Conservation (phyloP, 2,113 vertebrate genomes). For the Prunella fulvescens region DNA sequence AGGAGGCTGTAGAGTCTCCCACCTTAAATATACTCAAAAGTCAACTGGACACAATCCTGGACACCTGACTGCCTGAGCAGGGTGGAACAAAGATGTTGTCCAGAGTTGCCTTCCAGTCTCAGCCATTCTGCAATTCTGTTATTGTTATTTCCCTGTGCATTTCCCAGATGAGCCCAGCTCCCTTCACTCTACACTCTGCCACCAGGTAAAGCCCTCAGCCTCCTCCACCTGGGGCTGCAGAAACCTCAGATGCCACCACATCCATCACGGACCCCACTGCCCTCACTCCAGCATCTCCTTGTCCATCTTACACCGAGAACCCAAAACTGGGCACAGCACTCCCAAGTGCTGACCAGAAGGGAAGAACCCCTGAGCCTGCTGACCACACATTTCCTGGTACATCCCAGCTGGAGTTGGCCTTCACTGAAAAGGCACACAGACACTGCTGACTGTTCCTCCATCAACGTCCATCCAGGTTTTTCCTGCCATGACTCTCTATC, state of each 20-base stretch:
- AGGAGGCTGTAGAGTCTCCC: neutral
- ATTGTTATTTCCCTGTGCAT: neutral
- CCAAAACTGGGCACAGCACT: neutral
- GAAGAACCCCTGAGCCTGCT: neutral
- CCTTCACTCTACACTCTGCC: neutral
- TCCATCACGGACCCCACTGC: accelerated
- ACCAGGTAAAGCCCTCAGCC: neutral
- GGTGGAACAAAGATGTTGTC: neutral
- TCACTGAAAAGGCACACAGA: neutral
- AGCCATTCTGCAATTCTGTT: neutral
- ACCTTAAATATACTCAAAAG: neutral
- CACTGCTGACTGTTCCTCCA: neutral
- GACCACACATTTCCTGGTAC: neutral
- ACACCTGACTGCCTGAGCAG: neutral
- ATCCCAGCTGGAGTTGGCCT: neutral
- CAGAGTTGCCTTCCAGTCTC: neutral
- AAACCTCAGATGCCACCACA: neutral
- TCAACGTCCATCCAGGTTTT: neutral
- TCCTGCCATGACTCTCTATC: neutral
- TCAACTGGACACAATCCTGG: accelerated
- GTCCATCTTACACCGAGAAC: accelerated
- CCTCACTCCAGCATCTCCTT: neutral
- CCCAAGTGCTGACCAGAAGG: neutral
- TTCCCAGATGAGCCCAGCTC: neutral
- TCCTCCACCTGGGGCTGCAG: neutral